Evolutionary conservation across 2,113 vertebrate species (phyloP), one percentile per base, ranked within the genome.

Genomic region (Microtus ochrogaster): DNA sequence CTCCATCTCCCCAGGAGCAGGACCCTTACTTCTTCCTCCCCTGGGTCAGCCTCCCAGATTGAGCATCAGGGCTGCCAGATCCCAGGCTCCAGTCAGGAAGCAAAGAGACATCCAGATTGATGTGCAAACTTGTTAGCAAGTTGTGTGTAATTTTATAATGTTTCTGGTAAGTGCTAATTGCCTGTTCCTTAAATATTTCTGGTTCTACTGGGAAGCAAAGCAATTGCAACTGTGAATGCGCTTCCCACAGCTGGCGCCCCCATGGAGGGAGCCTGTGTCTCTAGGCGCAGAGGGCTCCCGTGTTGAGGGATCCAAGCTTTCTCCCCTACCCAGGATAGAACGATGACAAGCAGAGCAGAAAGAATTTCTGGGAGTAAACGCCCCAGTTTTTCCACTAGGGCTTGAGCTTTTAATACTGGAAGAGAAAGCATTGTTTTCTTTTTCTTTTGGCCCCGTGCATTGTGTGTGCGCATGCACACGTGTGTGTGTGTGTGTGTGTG

Each of bases 141-240:
- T 97, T 97, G 97, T 95, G 93, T 95, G 92, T 96, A 97, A 98
- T 98, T 98, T 98, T 95, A 96, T 97, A 97, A 98, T 55, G 93
- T 96, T 95, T 97, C 96, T 98, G 97, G 94, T 98, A 98, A 98
- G 97, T 95, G 95, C 97, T 98, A 98, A 98, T 98, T 98, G 98
- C 97, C 98, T 98, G 97, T 97, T 97, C 96, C 97, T 98, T 97
- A 97, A 98, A 98, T 36, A 77, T 92, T 95, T 97, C 97, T 96
- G 96, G 65, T 97, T 98, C 96, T 97, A 96, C 83, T 97, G 88
- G 93, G 97, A 96, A 92, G 96, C 96, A 97, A 94, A 98, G 96
- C 82, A 86, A 89, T 97, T 95, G 79, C 90, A 88, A 93, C 94
- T 77, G 41, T 81, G 70, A 70, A 76, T 89, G 96, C 11, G 39